Base-by-base conservation (phyloP, 2,797 vertebrate species). In the Acrocephalus scirpaceus region DNA sequence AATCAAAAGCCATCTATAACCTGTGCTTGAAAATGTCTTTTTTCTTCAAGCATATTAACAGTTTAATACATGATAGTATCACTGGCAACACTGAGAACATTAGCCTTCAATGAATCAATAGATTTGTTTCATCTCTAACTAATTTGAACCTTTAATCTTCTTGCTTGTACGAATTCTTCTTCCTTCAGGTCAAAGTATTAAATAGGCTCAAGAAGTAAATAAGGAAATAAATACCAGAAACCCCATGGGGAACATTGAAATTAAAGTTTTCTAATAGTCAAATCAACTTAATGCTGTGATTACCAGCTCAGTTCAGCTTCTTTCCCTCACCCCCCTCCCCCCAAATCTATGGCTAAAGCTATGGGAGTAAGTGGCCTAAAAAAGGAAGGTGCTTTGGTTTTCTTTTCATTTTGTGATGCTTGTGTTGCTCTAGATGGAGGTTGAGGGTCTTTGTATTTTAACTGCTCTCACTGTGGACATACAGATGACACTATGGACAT, bases 111-210 rank as follows among this genome's bases (percentile, higher is more conserved):
- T 82, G 53, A 86, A 92, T 91, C 77, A 50, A 73, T 92, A 54
- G 48, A 73, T 82, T 76, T 79, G 42, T 95, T 95, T 88, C 42
- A 51, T 86, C 50, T 95, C 94, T 92, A 94, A 90, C 85, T 92
- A 88, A 90, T 92, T 73, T 90, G 77, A 88, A 92, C 74, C 67
- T 90, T 83, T 93, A 95, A 91, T 93, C 82, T 73, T 84, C 48
- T 86, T 91, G 50, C 67, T 73, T 87, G 60, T 92, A 78, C 17
- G 40, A 93, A 90, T 57, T 88, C 38, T 78, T 92, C 76, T 94
- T 91, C 70, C 44, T 95, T 92, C 80, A 93, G 67, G 92, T 93
- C 86, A 80, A 95, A 95, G 88, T 82, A 94, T 97, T 97, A 94
- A 93, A 82, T 66, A 88, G 86, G 75, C 83, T 97, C 45, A 84